These are phyloP conservation scores for Leiothrix lutea DNA, from an alignment of 2,113 vertebrate genomes.

Conservation along the genomic window DNA sequence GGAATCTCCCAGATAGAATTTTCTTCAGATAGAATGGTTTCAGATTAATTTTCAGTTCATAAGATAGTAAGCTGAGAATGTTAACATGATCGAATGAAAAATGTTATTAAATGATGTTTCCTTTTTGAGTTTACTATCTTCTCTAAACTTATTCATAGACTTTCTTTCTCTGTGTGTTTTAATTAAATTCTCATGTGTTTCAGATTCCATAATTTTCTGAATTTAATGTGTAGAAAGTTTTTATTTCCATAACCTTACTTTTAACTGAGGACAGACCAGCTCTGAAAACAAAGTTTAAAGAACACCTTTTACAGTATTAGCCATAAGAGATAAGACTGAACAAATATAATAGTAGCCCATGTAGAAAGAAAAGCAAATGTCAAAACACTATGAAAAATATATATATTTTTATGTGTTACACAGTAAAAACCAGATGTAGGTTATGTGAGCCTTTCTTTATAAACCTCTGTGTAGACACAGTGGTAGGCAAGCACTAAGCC, in stretches of 20 bases:
- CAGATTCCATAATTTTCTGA: not conserved
- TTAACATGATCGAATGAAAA: not conserved
- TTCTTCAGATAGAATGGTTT: not conserved
- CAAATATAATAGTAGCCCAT: not conserved
- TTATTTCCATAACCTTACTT: not conserved
- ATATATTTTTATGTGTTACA: not conserved
- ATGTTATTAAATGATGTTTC: not conserved
- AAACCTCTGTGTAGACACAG: not conserved
- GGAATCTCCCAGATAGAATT: not conserved
- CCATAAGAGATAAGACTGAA: not conserved
- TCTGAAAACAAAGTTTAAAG: not conserved
- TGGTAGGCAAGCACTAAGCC: not conserved
- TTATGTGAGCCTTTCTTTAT: not conserved
- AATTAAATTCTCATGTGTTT: not conserved
- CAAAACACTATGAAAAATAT: not conserved
- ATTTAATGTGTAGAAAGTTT: not conserved
- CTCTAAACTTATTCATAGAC: not conserved
- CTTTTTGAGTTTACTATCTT: not conserved
- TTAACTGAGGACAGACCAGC: not conserved
- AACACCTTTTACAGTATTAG: not conserved
- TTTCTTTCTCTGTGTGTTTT: not conserved
- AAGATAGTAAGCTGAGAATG: not conserved
- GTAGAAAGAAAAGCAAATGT: not conserved
- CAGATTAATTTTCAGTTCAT: not conserved
- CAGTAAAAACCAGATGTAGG: not conserved